These are phyloP conservation scores for Gryon sp. DNA, from an alignment of 1,140 invertebrate genomes.

Conservation along the genomic window DNA sequence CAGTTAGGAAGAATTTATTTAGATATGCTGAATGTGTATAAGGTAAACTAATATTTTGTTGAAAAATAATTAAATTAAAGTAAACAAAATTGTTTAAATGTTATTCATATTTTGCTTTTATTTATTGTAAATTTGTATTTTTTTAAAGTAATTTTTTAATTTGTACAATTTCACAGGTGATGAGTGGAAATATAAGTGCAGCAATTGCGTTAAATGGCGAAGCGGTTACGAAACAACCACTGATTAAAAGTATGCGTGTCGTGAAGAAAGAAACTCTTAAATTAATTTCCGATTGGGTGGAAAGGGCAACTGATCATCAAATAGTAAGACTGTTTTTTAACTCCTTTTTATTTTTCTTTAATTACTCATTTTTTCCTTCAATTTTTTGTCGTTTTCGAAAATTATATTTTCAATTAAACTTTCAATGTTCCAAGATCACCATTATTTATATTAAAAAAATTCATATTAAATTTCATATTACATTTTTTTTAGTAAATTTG, in stretches of 20 bases:
- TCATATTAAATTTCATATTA: no score
- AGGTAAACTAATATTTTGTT: no score
- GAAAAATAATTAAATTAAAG: no score
- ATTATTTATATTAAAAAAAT: no score
- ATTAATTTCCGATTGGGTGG: conserved; percentile 98
- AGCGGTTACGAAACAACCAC: conserved; percentile 96
- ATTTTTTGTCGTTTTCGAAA: no score
- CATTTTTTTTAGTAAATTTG: no score
- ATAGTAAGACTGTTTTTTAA: conserved; percentile 80
- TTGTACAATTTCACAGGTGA: conserved; percentile 80
- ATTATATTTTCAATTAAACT: no score
- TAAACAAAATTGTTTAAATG: no score
- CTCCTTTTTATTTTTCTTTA: neutral
- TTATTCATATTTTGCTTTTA: conserved; percentile 10
- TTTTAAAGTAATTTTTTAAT: conserved; percentile 8
- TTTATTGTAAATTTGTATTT: neutral
- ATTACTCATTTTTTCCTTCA: no score
- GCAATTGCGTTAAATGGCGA: conserved; percentile 98
- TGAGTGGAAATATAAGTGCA: conserved; percentile 98
- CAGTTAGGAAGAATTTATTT: conserved; percentile 98
- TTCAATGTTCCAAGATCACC: no score
- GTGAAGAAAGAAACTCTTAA: conserved; percentile 99
- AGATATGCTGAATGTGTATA: conserved; percentile 99
- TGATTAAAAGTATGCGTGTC: conserved; percentile 99
- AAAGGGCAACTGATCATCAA: conserved; percentile 92